A percentile compares a stretch with the other conserved stretches of the same genome.
phyloP scores from a whole-genome alignment of 1,140 invertebrate genomes.

The Leptinotarsa texana region DNA sequence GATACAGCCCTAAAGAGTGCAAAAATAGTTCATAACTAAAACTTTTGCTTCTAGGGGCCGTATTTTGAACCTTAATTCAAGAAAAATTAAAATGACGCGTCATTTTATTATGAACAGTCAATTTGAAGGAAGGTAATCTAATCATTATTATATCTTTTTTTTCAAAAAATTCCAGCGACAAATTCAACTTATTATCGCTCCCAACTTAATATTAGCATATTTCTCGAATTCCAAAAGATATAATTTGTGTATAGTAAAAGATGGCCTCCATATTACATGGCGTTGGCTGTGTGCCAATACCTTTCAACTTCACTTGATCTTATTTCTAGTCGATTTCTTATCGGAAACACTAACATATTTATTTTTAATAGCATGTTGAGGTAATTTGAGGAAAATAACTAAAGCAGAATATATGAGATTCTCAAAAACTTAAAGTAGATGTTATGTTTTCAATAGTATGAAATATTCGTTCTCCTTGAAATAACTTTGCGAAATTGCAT shows the following conservation, averaged over 20 bases:
- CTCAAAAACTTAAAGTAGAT: background rate
- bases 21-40: constrained; percentile 14
- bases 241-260: constrained; percentile 29
- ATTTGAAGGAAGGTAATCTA: constrained; percentile 28
- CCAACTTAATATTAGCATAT: constrained; percentile 49
- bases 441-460: background rate
- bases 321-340: constrained; percentile 22
- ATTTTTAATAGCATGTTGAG: constrained; percentile 16
- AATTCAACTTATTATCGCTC: constrained; percentile 30
- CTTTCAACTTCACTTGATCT: constrained; percentile 16
- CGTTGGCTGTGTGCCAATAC: constrained; percentile 35
- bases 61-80: constrained; percentile 15
- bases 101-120: constrained; percentile 10
- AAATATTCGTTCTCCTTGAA: constrained; percentile 15
- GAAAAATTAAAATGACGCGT: constrained; percentile 18
- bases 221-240: constrained; percentile 33
- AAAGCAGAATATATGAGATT: background rate
- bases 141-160: constrained; percentile 21
- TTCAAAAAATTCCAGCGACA: constrained; percentile 19
- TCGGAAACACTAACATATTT: constrained; percentile 5
- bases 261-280: constrained; percentile 33
- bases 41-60: constrained; percentile 16
- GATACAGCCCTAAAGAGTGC: constrained; percentile 15
- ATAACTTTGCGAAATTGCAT: background rate
- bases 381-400: constrained; percentile 13